Conservation (phyloP, 2,888 invertebrate species). For the Cyclophora punctaria region DNA sequence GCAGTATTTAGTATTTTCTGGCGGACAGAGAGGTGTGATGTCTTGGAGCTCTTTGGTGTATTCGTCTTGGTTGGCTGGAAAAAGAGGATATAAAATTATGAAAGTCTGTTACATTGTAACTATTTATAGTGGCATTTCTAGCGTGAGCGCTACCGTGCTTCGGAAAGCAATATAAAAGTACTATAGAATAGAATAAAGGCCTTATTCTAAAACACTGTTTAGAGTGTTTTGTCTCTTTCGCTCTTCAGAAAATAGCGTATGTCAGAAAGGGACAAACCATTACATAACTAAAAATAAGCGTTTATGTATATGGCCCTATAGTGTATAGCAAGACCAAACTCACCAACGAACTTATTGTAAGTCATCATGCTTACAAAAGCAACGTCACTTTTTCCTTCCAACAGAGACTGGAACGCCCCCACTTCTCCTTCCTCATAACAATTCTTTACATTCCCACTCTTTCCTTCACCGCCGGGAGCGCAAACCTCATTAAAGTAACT, state of each 20-base stretch:
- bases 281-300: no score
- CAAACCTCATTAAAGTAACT: constrained; percentile 82
- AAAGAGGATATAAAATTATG: background rate
- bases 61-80: constrained; percentile 18
- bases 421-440: constrained; percentile 72
- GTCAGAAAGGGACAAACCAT: no score
- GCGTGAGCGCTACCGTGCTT: no score
- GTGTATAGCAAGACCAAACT: constrained; percentile 14
- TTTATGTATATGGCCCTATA: background rate
- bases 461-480: constrained; percentile 61
- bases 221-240: no score
- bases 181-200: no score
- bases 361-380: constrained; percentile 82
- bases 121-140: no score
- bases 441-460: constrained; percentile 30
- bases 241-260: no score
- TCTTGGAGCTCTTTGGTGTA: constrained; percentile 33
- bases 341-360: constrained; percentile 77
- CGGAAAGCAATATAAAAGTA: no score
- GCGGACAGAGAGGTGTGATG: constrained; percentile 76
- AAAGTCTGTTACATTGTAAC: no score
- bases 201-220: no score
- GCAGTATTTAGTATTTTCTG: constrained; percentile 67
- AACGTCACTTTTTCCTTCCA: constrained; percentile 82
- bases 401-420: constrained; percentile 79